A percentile compares a stretch with the other conserved stretches of the same genome.
phyloP scores from a whole-genome alignment of 2,888 invertebrate genomes.

The Alloplasta piceator region DNA sequence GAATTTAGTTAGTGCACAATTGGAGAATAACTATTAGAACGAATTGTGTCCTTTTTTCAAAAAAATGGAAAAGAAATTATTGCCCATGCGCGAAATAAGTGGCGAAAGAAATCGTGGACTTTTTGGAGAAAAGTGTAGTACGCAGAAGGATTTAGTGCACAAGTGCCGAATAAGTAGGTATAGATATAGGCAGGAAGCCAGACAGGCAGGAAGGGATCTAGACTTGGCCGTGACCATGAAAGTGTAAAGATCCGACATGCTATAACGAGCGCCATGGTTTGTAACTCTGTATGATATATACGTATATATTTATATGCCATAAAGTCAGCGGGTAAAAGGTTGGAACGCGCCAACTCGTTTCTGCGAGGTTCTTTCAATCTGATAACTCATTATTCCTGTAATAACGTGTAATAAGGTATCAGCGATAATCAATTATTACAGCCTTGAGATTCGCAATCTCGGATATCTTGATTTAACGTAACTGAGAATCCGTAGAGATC shows the following conservation, averaged over 20 bases:
- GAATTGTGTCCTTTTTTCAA: no score
- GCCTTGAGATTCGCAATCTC: constrained; percentile 25
- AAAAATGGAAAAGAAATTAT: no score
- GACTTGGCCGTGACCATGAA: constrained; percentile 45
- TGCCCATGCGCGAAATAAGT: neutral
- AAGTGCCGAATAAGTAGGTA: no score
- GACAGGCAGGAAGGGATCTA: constrained; percentile 44
- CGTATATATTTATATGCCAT: neutral
- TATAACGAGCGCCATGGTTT: neutral
- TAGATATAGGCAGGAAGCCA: neutral
- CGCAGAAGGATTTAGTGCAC: constrained; percentile 6
- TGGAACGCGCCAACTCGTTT: constrained; percentile 18
- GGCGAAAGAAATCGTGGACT: no score
- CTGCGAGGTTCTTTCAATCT: constrained; percentile 37
- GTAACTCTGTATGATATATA: no score
- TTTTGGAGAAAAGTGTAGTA: no score
- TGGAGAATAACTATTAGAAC: no score
- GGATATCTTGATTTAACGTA: constrained; percentile 25
- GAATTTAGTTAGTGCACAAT: neutral
- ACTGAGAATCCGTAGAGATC: no score
- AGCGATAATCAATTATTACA: constrained; percentile 58
- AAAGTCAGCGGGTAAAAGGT: constrained; percentile 7
- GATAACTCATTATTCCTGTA: constrained; percentile 51
- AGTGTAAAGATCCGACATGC: constrained; percentile 52
- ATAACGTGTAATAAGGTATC: constrained; percentile 52